Evolutionary conservation across 2,888 invertebrate species (phyloP).

Genomic region (Synergus japonicus): DNA sequence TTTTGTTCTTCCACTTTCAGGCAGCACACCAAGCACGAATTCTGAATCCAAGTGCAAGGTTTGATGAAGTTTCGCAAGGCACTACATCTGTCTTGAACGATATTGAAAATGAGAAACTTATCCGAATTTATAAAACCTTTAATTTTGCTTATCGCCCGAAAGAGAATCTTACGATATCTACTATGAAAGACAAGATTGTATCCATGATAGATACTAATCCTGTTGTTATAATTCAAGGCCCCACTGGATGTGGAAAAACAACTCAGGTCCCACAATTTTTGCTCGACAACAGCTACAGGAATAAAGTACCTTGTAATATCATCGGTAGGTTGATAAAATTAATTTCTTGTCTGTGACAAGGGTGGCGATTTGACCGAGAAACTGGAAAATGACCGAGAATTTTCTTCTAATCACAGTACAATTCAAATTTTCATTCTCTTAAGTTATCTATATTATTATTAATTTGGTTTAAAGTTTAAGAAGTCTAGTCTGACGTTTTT

Average conservation of each 20-base stretch:
- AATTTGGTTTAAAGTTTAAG: too few relatives aligned
- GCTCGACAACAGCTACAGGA: constrained; percentile 44
- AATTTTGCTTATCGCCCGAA: constrained; percentile 67
- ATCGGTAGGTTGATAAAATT: constrained; percentile 45
- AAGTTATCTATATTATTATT: too few relatives aligned
- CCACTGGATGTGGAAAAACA: constrained; percentile 97
- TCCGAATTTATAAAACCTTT: constrained; percentile 71
- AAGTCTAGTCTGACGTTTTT: too few relatives aligned
- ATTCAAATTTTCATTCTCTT: neutral
- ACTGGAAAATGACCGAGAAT: too few relatives aligned
- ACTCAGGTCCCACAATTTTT: constrained; percentile 80
- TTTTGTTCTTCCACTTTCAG: constrained; percentile 22
- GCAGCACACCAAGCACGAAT: constrained; percentile 20
- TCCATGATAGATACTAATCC: constrained; percentile 83
- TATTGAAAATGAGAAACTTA: constrained; percentile 57
- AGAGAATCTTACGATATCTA: constrained; percentile 66
- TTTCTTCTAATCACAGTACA: neutral
- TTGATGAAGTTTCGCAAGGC: constrained; percentile 67
- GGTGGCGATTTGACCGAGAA: neutral
- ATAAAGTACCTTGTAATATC: constrained; percentile 51
- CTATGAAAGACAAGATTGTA: constrained; percentile 81
- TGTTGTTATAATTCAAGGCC: constrained; percentile 92
- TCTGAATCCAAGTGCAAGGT: constrained; percentile 40
- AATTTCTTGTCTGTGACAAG: too few relatives aligned
- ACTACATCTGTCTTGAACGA: constrained; percentile 62